Conservation (phyloP, 2,888 invertebrate species). For the Plebejus anna region DNA sequence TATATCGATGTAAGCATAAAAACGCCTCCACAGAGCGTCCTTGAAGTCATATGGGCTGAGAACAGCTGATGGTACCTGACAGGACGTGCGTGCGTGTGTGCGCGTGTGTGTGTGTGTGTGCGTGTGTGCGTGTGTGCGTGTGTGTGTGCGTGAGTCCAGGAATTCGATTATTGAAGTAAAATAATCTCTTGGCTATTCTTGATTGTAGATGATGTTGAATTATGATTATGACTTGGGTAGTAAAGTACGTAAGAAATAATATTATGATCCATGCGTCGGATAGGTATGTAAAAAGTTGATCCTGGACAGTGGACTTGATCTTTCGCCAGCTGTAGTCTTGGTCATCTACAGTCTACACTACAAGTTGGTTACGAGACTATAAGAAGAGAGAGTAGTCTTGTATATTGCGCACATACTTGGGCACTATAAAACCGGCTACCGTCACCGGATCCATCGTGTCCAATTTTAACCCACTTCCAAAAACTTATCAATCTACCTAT, state of each 20-base stretch:
- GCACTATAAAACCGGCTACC: no score
- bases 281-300: no score
- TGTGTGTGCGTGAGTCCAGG: conserved; percentile 18
- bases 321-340: no score
- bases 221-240: neutral
- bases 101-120: conserved; percentile 31
- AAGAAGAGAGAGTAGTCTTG: no score
- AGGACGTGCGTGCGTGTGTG: conserved; percentile 38
- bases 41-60: conserved; percentile 76
- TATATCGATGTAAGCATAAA: conserved; percentile 36
- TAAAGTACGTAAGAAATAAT: neutral
- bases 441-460: no score
- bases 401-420: no score
- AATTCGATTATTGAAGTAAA: conserved; percentile 21
- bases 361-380: no score
- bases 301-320: no score
- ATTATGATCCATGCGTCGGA: neutral
- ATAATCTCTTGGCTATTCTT: conserved; percentile 6
- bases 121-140: conserved; percentile 32
- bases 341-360: no score
- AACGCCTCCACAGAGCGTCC: conserved; percentile 57
- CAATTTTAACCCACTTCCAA: no score
- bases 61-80: conserved; percentile 78
- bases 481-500: neutral
- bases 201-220: neutral